A percentile compares a stretch with the other conserved stretches of the same genome.
phyloP scores from a whole-genome alignment of 2,888 invertebrate genomes.

The Trichopoda pennipes region DNA sequence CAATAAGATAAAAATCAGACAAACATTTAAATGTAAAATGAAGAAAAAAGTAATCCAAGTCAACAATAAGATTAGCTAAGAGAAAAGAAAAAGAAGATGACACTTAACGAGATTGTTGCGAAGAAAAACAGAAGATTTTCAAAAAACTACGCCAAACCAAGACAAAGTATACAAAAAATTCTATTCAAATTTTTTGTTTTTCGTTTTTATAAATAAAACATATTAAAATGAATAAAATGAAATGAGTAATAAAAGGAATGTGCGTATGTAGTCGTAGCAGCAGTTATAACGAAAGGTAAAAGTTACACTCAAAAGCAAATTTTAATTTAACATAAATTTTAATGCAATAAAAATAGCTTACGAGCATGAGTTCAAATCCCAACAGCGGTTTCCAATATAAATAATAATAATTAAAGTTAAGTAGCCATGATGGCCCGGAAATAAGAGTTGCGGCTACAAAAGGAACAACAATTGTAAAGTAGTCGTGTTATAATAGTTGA shows the following conservation, averaged over 20 bases:
- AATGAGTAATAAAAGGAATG: background rate
- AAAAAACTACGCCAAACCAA: conserved; percentile 17
- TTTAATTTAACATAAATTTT: no score
- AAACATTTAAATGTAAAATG: conserved; percentile 40
- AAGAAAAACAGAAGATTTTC: background rate
- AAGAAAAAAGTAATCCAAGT: conserved; percentile 44
- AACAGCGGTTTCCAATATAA: no score
- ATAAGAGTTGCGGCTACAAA: no score
- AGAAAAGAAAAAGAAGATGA: conserved; percentile 52
- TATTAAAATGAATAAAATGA: conserved; percentile 23
- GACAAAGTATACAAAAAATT: conserved; percentile 16
- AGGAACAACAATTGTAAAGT: no score
- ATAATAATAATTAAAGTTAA: no score
- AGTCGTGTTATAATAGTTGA: no score
- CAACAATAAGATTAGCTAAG: conserved; percentile 51
- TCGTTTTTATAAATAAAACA: conserved; percentile 48
- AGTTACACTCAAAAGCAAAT: no score
- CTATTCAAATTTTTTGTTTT: background rate
- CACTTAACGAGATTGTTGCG: conserved; percentile 50
- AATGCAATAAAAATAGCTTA: no score
- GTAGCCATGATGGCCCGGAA: no score
- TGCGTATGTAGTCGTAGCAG: no score
- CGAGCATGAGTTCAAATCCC: no score
- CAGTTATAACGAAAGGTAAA: no score
- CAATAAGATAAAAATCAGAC: conserved; percentile 31